A percentile compares a stretch with the other conserved stretches of the same genome.
Evolutionary conservation across 2,113 vertebrate species (phyloP).

Genomic region (Amblyornis subalaris): DNA sequence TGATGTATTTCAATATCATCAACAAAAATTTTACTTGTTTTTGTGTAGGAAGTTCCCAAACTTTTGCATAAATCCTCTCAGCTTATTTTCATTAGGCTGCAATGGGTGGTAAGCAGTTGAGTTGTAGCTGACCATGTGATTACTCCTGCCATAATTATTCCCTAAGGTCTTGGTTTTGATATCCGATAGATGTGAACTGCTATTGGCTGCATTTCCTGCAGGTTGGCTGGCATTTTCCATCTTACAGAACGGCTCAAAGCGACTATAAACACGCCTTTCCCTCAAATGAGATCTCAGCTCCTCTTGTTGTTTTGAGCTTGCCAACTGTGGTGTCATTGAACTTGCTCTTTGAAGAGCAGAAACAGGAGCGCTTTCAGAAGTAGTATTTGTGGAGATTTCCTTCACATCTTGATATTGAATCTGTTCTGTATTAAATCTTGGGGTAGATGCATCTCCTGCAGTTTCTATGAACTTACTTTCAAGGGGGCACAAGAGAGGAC

Average conservation of each 20-base stretch:
- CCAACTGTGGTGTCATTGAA: neutral
- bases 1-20: neutral
- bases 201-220: constrained; percentile 19
- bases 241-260: constrained; percentile 84
- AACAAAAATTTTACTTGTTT: constrained; percentile 74
- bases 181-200: constrained; percentile 57
- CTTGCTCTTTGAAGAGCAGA: constrained; percentile 40
- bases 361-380: constrained; percentile 16
- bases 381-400: neutral
- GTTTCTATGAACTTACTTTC: constrained; percentile 64
- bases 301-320: constrained; percentile 33
- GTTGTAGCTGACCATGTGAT: constrained; percentile 67
- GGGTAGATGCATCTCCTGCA: constrained; percentile 75
- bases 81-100: constrained; percentile 84
- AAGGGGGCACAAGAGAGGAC: constrained; percentile 37
- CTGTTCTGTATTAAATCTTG: constrained; percentile 84
- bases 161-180: constrained; percentile 64
- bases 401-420: constrained; percentile 69
- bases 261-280: constrained; percentile 80
- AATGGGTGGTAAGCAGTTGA: constrained; percentile 49
- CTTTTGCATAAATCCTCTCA: constrained; percentile 87
- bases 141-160: constrained; percentile 58
- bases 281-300: constrained; percentile 62
- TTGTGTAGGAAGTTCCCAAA: constrained; percentile 87
- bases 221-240: constrained; percentile 70